Evolutionary conservation across 2,888 invertebrate genomes (phyloP), one percentile per base, ranked within the genome.

Genomic region (Serrognathus titanus): DNA sequence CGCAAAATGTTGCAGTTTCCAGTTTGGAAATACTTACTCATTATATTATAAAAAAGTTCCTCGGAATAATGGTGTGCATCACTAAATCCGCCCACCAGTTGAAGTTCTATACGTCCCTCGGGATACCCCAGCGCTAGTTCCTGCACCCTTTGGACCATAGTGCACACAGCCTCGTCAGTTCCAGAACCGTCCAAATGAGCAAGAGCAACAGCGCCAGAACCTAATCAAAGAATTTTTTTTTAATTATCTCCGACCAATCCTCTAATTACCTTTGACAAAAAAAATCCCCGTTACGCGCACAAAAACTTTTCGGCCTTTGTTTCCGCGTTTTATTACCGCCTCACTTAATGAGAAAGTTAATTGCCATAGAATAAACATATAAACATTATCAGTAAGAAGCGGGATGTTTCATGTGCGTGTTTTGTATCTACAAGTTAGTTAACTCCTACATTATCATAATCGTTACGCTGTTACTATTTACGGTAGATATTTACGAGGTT

Each of bases 71-170:
- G 85, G 69, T 90, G 87, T 2, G 89, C 85, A 79, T 96, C 96
- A 60, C 88, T 87, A 79, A 93, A 96, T 43, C 95, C 96, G 57
- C 97, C 97, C 63, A 94, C 87, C 60, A 97, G 81, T 75, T 94
- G 94, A 65, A 97, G 81, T 78, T 97, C 94, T 53, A 95, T 83
- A 65, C 95, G 84, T 41, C 94, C 93, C 73, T 93, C 92, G 1
- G 92, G 91, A 78, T 90, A 93, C 38, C 92, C 92, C 40, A 89
- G 80, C 5, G 93, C 90, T 58, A 95, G 79, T 71, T 93, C 92
- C 72, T 92, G 92, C n/a, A 95, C 90, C 66, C 90, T 83, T 52
- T 88, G 84, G 39, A 94, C 85, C 89, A 95, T 91, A 40, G 87
- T 85, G 55, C 88, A 82, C 1, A 92, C 88, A 13, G 92, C 92